phyloP scores from a whole-genome alignment of 2,113 vertebrate genomes.

The Phylloscopus trochiloides region DNA sequence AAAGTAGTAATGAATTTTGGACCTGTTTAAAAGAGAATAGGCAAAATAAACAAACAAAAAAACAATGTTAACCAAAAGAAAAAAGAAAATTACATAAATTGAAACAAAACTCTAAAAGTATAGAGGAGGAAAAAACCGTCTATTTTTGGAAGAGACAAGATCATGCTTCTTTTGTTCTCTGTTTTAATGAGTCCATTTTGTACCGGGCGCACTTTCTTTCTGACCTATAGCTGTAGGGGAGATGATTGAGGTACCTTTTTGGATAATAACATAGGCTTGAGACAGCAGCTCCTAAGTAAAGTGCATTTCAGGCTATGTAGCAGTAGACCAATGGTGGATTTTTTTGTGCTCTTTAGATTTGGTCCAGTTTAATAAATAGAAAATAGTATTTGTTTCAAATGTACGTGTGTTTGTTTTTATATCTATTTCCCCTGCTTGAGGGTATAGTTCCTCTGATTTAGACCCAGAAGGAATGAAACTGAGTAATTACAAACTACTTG shows the following conservation, averaged over 20 bases:
- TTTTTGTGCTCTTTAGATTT: neutral
- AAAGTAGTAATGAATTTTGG: neutral
- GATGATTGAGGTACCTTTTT: neutral
- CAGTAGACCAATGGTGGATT: neutral
- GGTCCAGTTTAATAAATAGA: neutral
- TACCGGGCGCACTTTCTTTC: fast-evolving
- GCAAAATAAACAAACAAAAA: no score
- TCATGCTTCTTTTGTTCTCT: neutral
- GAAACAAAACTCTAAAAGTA: neutral
- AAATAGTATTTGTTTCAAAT: neutral
- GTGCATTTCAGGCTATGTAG: neutral
- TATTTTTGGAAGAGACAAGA: neutral
- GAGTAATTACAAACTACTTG: neutral
- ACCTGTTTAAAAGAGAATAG: neutral
- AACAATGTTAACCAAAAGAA: neutral
- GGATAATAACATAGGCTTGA: neutral
- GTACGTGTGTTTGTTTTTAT: neutral
- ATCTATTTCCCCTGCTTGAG: neutral
- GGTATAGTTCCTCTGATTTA: neutral
- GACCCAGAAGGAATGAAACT: neutral
- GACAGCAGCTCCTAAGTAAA: neutral
- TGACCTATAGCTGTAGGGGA: neutral
- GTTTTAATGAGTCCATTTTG: neutral
- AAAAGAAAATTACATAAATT: neutral
- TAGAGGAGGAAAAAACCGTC: fast-evolving